Base-by-base conservation (phyloP, 2,113 vertebrate genomes). In the Monopterus albus region DNA sequence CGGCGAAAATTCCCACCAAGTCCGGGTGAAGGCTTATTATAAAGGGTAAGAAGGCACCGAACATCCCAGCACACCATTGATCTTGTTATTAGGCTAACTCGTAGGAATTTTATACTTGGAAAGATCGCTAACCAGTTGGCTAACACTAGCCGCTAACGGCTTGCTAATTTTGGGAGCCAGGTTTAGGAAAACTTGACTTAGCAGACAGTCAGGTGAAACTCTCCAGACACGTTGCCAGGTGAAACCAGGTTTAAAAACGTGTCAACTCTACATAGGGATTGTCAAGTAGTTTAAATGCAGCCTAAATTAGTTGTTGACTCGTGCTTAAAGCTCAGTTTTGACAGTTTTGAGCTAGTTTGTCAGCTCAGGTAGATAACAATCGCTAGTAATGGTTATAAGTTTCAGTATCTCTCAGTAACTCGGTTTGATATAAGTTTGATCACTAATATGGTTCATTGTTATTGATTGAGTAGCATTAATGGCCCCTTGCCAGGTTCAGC, bases 21-120 rank as follows among this genome's bases (percentile, higher is more conserved):
- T 96, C 92, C 95, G 96, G 81, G 95, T 96, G 25, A 96, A 96
- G 83, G 94, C 95, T n/a, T 97, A 96, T 71, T 97, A 96, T 56
- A 96, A 96, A 90, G 96, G 96, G 95, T 96, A 88, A 94, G 95
- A 79, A 62, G 6, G 18, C n/a, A 1, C 4, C 0, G 0, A 3
- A 15, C n/a, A 7, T 18, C 10, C 10, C 58, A 5, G 14, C 17
- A 10, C 46, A 25, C 20, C 6, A 3, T 14, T 1, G 1, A 1
- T 9, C 0, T 7, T 26, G 1, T 68, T 14, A 35, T 20, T 7
- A 21, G 55, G 13, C 23, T 40, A 7, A 5, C 7, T 29, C 17
- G 38, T 3, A 7, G 17, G 28, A 29, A 43, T 50, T 84, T 56
- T 42, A 31, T 36, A 65, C 62, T 62, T 38, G n/a, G 11, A 29